These are phyloP conservation scores for Lycocerus yunnanus DNA, from an alignment of 2,888 invertebrate genomes.

Conservation along the genomic window DNA sequence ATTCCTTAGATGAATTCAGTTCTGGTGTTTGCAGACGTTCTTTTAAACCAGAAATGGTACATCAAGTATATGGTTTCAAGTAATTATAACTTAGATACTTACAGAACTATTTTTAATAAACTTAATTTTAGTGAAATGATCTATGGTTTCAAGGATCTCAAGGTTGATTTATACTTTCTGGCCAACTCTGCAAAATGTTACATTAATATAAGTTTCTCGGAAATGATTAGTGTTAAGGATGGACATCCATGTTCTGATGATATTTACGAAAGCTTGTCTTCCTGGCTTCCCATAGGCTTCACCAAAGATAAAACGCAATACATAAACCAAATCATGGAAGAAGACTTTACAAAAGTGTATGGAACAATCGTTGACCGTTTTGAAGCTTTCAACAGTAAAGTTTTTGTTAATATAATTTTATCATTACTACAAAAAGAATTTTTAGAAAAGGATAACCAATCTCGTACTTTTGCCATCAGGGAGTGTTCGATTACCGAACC, in stretches of 20 bases:
- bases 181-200: slow-evolving; percentile 83
- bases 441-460: slow-evolving; percentile 42
- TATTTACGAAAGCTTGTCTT: slow-evolving; percentile 40
- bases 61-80: slow-evolving; percentile 90
- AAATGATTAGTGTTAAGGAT: slow-evolving; percentile 61
- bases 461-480: slow-evolving; percentile 76
- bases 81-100: slow-evolving; percentile 49
- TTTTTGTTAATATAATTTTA: neutral
- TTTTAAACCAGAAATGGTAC: slow-evolving; percentile 86
- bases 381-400: slow-evolving; percentile 19
- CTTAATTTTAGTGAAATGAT: slow-evolving; percentile 71
- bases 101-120: slow-evolving; percentile 14
- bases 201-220: slow-evolving; percentile 73
- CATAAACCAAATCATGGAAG: slow-evolving; percentile 35
- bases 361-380: slow-evolving; percentile 43
- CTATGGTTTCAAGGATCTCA: slow-evolving; percentile 87
- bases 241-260: slow-evolving; percentile 40
- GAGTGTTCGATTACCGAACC: slow-evolving; percentile 70
- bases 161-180: slow-evolving; percentile 75
- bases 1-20: slow-evolving; percentile 1
- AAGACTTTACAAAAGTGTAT: slow-evolving; percentile 43
- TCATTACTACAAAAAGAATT: slow-evolving; percentile 19
- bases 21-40: slow-evolving; percentile 2
- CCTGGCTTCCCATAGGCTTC: slow-evolving; percentile 49
- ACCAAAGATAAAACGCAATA: slow-evolving; percentile 40